Percentiles rank a stretch among this genome's conserved stretches.
phyloP scores from a whole-genome alignment of 2,888 invertebrate species.

The Corbicula japonica region DNA sequence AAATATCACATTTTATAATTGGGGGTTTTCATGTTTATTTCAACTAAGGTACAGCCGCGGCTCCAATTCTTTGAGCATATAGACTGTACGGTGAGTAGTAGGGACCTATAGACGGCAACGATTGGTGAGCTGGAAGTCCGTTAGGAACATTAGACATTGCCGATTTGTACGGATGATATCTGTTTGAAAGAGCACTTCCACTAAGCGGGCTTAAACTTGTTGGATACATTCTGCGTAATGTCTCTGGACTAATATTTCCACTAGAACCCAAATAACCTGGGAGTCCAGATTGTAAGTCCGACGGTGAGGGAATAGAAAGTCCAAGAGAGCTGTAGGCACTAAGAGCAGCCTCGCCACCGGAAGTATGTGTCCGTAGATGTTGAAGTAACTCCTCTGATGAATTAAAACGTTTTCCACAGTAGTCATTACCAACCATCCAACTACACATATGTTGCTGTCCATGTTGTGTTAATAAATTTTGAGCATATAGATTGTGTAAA shows the following conservation, averaged over 20 bases:
- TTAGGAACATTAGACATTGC: conserved; percentile 87
- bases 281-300: conserved; percentile 46
- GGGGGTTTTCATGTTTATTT: not conserved
- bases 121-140: conserved; percentile 88
- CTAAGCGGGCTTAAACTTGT: conserved; percentile 87
- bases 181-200: conserved; percentile 91
- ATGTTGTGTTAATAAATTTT: conserved; percentile 69
- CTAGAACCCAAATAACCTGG: conserved; percentile 61
- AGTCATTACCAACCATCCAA: conserved; percentile 95
- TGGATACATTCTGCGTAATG: conserved; percentile 92
- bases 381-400: conserved; percentile 97
- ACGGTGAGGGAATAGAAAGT: conserved; percentile 58
- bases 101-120: conserved; percentile 88
- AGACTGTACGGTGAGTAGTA: conserved; percentile 96
- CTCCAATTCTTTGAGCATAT: conserved; percentile 89
- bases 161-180: conserved; percentile 98
- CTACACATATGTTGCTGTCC: conserved; percentile 90
- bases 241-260: conserved; percentile 88
- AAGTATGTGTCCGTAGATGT: conserved; percentile 96
- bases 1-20: no score
- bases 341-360: conserved; percentile 72
- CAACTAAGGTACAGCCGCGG: conserved; percentile 75
- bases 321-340: conserved; percentile 63
- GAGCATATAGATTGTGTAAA: conserved; percentile 77
- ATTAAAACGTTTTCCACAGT: conserved; percentile 97